Evolutionary conservation across 2,888 invertebrate species (phyloP), one percentile per base, ranked within the genome.

Genomic region (Copidosoma aretas): DNA sequence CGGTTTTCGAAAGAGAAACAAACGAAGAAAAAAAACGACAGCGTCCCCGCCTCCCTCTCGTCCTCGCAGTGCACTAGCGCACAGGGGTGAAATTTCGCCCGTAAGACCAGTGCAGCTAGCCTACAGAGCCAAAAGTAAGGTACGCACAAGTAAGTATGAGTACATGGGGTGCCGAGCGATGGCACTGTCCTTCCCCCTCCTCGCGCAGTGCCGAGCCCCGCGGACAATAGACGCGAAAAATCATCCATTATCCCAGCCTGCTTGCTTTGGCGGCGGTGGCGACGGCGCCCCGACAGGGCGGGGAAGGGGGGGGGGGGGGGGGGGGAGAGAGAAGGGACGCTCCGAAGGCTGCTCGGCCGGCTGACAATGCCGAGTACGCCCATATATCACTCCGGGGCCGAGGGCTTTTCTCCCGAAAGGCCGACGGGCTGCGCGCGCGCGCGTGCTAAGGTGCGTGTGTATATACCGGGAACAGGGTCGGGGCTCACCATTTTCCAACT

Each of bases 141-240:
- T 32, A 32, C 32, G 8, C 32, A 8, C 32, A 32, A 32, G 79
- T n/a, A n/a, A n/a, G n/a, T n/a, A n/a, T n/a, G n/a, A n/a, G n/a
- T n/a, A n/a, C 78, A 78, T 80, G 79, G 79, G 43, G 75, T 76
- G 73, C 70, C 73, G 73, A 14, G 43, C 43, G 54, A n/a, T 17
- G 62, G 32, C 17, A 41, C 43, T 53, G 58, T 56, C 60, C 21
- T 43, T 58, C 58, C 21, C 32, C 39, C 60, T 49, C 68, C 22
- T 53, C 58, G 32, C 67, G 10, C 59, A 3, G 43, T 46, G 15
- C 43, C 43, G 12, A 46, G 75, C 76, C 77, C 79, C 74, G 68
- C 49, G 61, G 67, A 83, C 82, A 83, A 83, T 83, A 75, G 78
- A 80, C 76, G 80, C 80, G 81, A 83, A 82, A 82, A 83, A 82